Evolutionary conservation across 2,888 invertebrate genomes (phyloP).

Genomic region (Mimas tiliae): DNA sequence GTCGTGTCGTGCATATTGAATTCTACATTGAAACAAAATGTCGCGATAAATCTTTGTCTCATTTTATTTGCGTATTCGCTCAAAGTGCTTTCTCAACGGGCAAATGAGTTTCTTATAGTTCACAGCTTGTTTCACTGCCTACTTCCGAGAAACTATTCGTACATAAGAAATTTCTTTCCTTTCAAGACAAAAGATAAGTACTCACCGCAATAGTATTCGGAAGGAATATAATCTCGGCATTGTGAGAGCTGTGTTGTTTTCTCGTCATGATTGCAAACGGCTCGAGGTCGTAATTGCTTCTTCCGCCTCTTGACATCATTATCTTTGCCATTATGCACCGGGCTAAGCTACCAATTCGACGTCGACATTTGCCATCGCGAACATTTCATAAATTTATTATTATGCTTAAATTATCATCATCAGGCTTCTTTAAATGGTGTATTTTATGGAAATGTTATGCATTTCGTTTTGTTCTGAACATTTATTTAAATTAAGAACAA

Average conservation of each 20-base stretch:
- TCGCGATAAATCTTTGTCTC: constrained; percentile 12
- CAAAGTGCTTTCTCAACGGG: constrained; percentile 1
- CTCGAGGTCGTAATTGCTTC: constrained; percentile 75
- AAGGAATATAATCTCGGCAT: constrained; percentile 58
- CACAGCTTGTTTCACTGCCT: constrained; percentile 25
- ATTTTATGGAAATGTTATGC: constrained; percentile 12
- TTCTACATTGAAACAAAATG: constrained; percentile 19
- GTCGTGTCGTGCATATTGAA: not conserved
- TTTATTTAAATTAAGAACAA: constrained; percentile 19
- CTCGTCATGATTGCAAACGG: constrained; percentile 65
- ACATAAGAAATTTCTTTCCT: constrained; percentile 28
- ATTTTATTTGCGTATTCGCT: constrained; percentile 21
- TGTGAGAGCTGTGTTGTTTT: constrained; percentile 59
- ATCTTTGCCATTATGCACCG: constrained; percentile 76
- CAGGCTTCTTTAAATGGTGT: constrained; percentile 11
- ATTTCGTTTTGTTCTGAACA: not conserved
- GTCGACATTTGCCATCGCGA: constrained; percentile 47
- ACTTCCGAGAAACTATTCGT: constrained; percentile 12
- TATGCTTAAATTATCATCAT: constrained; percentile 35
- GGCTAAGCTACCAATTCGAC: constrained; percentile 56
- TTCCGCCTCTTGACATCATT: constrained; percentile 78
- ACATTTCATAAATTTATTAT: constrained; percentile 55
- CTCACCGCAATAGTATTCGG: constrained; percentile 55
- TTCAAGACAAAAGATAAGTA: constrained; percentile 26
- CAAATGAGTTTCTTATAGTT: constrained; percentile 30